Evolutionary conservation across 2,888 invertebrate genomes (phyloP).

Genomic region (Eumacrocentrus americanus): DNA sequence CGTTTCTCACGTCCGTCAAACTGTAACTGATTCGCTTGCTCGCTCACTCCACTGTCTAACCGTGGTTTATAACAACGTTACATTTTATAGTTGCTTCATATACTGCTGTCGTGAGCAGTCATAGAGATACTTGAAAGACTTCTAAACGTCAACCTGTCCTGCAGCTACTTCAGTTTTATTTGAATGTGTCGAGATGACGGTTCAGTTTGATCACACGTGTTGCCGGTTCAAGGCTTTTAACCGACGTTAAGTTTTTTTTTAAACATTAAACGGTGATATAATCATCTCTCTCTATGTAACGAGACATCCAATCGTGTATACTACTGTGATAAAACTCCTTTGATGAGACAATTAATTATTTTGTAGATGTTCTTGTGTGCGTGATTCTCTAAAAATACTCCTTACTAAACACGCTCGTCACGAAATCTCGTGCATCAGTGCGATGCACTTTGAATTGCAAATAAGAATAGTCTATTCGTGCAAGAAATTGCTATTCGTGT

Average conservation of each 20-base stretch:
- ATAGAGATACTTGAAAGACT: constrained; percentile 7
- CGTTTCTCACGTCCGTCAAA: constrained; percentile 14
- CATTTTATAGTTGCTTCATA: background rate
- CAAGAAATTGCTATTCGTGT: no score
- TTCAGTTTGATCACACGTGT: constrained; percentile 8
- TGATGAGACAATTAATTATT: no score
- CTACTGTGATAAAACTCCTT: no score
- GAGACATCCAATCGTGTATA: background rate
- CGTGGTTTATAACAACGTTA: no score
- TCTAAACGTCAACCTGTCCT: background rate
- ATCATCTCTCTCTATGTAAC: no score
- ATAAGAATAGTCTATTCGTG: background rate
- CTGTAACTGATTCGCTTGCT: constrained; percentile 13
- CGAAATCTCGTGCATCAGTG: background rate
- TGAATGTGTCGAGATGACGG: constrained; percentile 12
- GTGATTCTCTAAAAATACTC: constrained; percentile 2
- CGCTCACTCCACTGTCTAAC: background rate
- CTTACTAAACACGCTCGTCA: background rate
- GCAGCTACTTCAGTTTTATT: background rate
- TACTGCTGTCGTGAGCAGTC: background rate
- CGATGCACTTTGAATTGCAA: constrained; percentile 1
- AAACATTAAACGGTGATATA: no score
- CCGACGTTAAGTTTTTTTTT: background rate
- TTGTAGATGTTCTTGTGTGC: background rate
- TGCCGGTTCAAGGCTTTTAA: constrained; percentile 3